Evolutionary conservation across 1,140 invertebrate species (phyloP), one percentile per base, ranked within the genome.

Genomic region (Leptinotarsa texana): DNA sequence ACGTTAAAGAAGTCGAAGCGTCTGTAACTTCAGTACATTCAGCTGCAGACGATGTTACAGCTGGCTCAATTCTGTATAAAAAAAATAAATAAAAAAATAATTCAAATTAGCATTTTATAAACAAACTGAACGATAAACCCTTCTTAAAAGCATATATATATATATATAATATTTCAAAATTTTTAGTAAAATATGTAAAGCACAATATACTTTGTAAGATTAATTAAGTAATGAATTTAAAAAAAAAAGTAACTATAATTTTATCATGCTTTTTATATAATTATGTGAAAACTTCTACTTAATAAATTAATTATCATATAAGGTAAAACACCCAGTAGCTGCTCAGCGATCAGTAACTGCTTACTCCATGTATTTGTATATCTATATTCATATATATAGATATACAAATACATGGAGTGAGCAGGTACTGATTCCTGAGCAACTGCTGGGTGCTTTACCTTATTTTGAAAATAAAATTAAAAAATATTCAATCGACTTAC

Each of bases 211-310:
- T 63, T 63, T 63, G 15, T 63, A 63, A 63, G 21, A 63, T 63
- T 63, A 63, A 27, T 27, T 27, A 27, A 27, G 24, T 27, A 27
- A 27, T 27, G 24, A 27, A 27, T 63, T 63, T 13, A 4, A n/a
- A n/a, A 63, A 21, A 63, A 21, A 63, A 63, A n/a, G 22, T 63
- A n/a, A 24, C 63, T n/a, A 63, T 63, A 63, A 63, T 63, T 63
- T 63, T 21, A 63, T 21, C 15, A 63, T 63, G 18, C 63, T 63
- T 27, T 61, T 61, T 61, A 61, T 61, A 61, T 61, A 61, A 61
- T 61, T 61, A 61, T 61, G 57, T 61, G 57, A 61, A 61, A 61
- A 61, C 57, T 61, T 61, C 57, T 61, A 61, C 57, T 61, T 61
- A 61, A 61, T 61, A 61, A 61, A 61, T 61, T 61, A 61, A 17